Evolutionary conservation across 2,797 vertebrate species (phyloP).

Genomic region (Triplophysa bombifrons): DNA sequence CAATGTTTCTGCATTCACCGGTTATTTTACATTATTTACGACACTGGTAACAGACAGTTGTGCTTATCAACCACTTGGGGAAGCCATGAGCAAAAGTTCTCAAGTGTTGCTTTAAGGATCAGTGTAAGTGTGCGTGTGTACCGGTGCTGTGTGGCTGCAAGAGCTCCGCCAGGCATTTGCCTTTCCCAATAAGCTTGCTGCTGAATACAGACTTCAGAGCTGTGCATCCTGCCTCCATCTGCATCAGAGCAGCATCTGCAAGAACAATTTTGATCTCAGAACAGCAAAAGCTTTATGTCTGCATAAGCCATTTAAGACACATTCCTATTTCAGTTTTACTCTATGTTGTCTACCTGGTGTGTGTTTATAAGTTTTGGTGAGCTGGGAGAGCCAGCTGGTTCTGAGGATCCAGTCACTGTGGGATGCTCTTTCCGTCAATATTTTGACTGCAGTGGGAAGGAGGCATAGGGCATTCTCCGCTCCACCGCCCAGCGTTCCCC

Average conservation of each 20-base stretch:
- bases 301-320: neutral
- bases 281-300: neutral
- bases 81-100: too few relatives aligned
- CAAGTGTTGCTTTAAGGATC: too few relatives aligned
- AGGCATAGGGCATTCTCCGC: conserved; percentile 80
- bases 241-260: conserved; percentile 78
- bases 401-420: conserved; percentile 93
- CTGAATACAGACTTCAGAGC: conserved; percentile 87
- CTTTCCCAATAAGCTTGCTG: conserved; percentile 83
- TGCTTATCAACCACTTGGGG: too few relatives aligned
- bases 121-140: conserved; percentile 52
- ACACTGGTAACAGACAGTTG: too few relatives aligned
- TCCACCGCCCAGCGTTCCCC: conserved; percentile 66
- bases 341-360: conserved; percentile 66
- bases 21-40: too few relatives aligned
- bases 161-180: conserved; percentile 85
- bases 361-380: conserved; percentile 78
- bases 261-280: neutral
- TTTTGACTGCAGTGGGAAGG: conserved; percentile 82
- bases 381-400: conserved; percentile 88
- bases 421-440: conserved; percentile 87
- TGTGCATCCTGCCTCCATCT: conserved; percentile 86
- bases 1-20: too few relatives aligned
- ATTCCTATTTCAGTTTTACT: neutral
- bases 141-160: conserved; percentile 88